These are phyloP conservation scores for Bostrychus sinensis DNA, from an alignment of 2,113 vertebrate species.

Conservation along the genomic window DNA sequence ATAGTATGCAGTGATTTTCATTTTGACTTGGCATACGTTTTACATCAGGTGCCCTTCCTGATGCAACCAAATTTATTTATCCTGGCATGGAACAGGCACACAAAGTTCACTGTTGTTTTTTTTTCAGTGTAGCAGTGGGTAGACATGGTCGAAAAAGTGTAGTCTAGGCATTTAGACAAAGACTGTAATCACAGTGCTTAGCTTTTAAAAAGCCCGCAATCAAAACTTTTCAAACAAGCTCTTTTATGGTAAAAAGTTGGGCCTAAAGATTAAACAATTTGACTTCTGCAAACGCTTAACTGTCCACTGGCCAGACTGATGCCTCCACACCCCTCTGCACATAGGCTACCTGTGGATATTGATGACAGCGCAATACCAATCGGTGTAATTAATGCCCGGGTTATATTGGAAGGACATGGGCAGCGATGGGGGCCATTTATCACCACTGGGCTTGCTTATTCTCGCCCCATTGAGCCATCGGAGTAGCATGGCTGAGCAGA, in stretches of 20 bases:
- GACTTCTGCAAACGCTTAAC: conserved; percentile 16
- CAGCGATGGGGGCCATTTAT: conserved; percentile 74
- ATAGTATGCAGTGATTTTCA: too few species aligned
- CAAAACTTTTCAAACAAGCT: conserved; percentile 17
- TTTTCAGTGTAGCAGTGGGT: too few species aligned
- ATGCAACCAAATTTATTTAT: too few species aligned
- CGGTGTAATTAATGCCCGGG: conserved; percentile 80
- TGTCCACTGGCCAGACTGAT: conserved; percentile 16
- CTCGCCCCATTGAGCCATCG: conserved; percentile 73
- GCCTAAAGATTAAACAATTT: conserved; percentile 16
- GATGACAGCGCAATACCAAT: conserved; percentile 77
- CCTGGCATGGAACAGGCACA: too few species aligned
- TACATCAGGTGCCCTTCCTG: too few species aligned
- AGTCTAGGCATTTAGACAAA: not conserved
- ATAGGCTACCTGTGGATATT: conserved; percentile 61
- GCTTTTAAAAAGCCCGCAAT: not conserved
- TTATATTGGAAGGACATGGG: conserved; percentile 75
- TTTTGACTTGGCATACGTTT: too few species aligned
- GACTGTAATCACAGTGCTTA: conserved; percentile 2
- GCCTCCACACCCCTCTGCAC: conserved; percentile 8
- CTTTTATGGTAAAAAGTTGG: conserved; percentile 42
- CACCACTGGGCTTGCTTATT: conserved; percentile 68
- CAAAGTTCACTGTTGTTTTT: too few species aligned
- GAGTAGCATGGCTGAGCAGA: conserved; percentile 68
- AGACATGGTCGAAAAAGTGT: not conserved